Evolutionary conservation across 2,113 vertebrate genomes (phyloP).

Genomic region (Ciconia stormi): DNA sequence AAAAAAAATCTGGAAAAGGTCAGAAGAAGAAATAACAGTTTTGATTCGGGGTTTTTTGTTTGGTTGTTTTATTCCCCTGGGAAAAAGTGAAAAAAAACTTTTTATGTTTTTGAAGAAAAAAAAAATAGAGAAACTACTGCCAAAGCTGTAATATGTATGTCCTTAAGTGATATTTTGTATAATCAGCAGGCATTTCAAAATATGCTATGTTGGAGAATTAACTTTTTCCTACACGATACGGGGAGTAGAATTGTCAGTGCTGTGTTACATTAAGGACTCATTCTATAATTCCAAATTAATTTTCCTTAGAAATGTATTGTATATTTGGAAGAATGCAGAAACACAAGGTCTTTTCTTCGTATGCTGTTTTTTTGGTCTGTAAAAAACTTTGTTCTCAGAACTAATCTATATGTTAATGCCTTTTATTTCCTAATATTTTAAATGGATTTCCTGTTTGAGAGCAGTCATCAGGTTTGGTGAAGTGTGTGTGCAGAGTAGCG

Average conservation of each 20-base stretch:
- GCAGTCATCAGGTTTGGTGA: background rate
- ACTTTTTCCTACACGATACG: background rate
- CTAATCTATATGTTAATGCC: background rate
- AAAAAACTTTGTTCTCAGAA: background rate
- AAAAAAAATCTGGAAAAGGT: background rate
- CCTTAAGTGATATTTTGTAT: background rate
- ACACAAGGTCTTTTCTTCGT: background rate
- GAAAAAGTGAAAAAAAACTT: background rate
- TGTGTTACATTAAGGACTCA: background rate
- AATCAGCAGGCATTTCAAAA: background rate
- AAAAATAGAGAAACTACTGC: background rate
- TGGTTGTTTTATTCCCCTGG: background rate
- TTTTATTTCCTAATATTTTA: background rate
- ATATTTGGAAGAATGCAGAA: background rate
- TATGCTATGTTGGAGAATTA: background rate
- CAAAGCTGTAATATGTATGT: accelerated
- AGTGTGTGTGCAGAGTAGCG: background rate
- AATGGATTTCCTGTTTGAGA: background rate
- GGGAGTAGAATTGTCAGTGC: background rate
- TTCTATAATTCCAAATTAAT: background rate
- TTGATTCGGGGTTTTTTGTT: accelerated
- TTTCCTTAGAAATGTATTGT: background rate
- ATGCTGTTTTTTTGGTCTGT: background rate
- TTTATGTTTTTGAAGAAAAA: background rate
- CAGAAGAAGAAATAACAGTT: background rate